Evolutionary conservation across 2,113 vertebrate species (phyloP), one percentile per base, ranked within the genome.

Genomic region (Rhinopomastus cyanomelas): DNA sequence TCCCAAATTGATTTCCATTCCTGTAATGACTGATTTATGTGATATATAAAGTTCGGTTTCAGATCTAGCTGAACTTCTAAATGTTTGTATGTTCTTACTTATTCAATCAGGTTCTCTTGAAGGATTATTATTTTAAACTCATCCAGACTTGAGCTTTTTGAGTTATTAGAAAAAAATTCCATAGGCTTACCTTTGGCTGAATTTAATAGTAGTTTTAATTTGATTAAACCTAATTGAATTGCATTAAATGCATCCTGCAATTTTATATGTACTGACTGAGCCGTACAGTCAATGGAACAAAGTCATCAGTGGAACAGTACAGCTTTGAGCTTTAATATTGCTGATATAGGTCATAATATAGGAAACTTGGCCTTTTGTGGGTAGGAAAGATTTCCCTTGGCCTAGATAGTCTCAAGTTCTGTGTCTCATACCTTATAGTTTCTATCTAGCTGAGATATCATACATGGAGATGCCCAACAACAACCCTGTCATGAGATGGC

Each of bases 61-160:
- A 68, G 67, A 83, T 92, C 92, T 86, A 87, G 56, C 74, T 84
- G 81, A 81, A 94, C 88, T 95, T 67, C 88, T 84, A 77, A 74
- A 96, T 92, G 72, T 93, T 90, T 81, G 69, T 69, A 66, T 72
- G 71, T 95, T 95, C 80, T 91, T 93, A 87, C 89, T 96, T 90
- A 93, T 93, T 94, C 94, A 97, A 95, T 97, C 94, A 95, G 66
- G 80, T 87, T 88, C 80, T 93, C 87, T 85, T 94, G 78, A 75
- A 94, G 73, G 75, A 85, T 92, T 95, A 96, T 96, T 96, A 96
- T 95, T 96, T 97, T 95, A 95, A 97, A 96, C 67, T 96, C 96
- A 92, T 96, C 71, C 86, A 96, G 94, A 96, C 92, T 84, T 94
- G 65, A 96, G 96, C 94, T 97, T 94, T 97, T 96, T 95, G 86